A percentile compares a stretch with the other conserved stretches of the same genome.
These are phyloP conservation scores for Steatocranus sp. DNA, from an alignment of 2,797 vertebrate species.

Conservation along the genomic window DNA sequence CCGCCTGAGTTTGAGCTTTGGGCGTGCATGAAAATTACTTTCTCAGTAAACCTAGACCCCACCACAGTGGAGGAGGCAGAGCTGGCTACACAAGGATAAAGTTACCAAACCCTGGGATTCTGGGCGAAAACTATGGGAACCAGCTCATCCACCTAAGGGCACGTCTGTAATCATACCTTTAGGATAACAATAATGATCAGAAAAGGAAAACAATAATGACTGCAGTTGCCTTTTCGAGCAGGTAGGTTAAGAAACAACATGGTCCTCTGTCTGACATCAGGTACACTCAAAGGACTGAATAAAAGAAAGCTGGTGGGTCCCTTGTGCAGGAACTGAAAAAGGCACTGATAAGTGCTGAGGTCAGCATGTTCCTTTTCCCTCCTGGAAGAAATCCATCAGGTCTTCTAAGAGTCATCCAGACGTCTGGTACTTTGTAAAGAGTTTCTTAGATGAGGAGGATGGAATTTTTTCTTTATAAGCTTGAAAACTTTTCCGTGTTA, in stretches of 20 bases:
- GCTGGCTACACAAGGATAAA: constrained; percentile 58
- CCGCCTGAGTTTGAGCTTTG: neutral
- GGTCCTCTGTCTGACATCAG: neutral
- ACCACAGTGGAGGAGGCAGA: constrained; percentile 31
- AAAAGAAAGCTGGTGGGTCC: constrained; percentile 3
- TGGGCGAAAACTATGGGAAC: constrained; percentile 64
- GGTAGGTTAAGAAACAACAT: neutral
- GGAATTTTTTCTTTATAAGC: neutral
- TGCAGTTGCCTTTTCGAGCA: neutral
- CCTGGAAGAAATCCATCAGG: constrained; percentile 4
- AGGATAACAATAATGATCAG: constrained; percentile 44
- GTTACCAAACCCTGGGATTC: constrained; percentile 64
- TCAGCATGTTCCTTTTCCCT: neutral
- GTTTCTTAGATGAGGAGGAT: neutral
- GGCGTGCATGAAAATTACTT: constrained; percentile 47
- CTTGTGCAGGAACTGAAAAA: constrained; percentile 26
- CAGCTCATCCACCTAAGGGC: constrained; percentile 37
- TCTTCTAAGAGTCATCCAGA: neutral
- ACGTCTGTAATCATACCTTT: constrained; percentile 51
- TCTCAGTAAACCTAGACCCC: constrained; percentile 66
- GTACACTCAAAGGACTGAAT: neutral
- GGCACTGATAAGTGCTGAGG: constrained; percentile 19
- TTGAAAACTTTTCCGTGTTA: neutral
- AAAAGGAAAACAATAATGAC: constrained; percentile 15
- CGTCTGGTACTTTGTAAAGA: neutral